Evolutionary conservation across 2,888 invertebrate genomes (phyloP).

Genomic region (Caenorhabditis sp.): DNA sequence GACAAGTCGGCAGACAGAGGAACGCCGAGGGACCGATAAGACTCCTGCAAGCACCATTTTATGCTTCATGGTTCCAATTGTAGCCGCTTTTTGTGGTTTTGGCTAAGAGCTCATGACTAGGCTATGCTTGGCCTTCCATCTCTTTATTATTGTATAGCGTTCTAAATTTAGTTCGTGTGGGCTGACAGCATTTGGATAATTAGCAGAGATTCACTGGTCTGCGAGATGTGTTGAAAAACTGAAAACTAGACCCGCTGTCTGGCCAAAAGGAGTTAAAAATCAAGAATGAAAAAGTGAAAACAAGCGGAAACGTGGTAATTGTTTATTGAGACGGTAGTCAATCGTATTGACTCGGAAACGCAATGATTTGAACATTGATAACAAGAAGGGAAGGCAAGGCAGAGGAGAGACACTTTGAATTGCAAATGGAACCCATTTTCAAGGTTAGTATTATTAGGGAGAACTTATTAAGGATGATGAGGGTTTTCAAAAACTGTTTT

Average conservation of each 20-base stretch:
- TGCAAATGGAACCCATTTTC: constrained; percentile 52
- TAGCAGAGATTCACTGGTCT: constrained; percentile 16
- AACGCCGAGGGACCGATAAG: constrained; percentile 5
- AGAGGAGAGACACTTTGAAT: constrained; percentile 28
- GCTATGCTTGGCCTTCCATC: background rate
- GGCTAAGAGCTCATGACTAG: background rate
- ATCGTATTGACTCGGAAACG: constrained; percentile 42
- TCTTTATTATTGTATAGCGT: background rate
- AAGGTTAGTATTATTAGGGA: constrained; percentile 58
- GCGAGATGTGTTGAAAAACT: too few species aligned
- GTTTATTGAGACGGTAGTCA: constrained; percentile 46
- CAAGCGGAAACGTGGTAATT: constrained; percentile 1
- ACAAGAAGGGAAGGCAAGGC: constrained; percentile 9
- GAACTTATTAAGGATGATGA: constrained; percentile 15
- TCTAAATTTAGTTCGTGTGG: background rate
- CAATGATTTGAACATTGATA: constrained; percentile 30
- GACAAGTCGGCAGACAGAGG: background rate
- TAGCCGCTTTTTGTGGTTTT: too few species aligned
- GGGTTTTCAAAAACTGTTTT: background rate
- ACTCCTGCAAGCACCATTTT: background rate
- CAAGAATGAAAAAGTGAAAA: constrained; percentile 5
- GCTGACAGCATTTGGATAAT: too few species aligned
- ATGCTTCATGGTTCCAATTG: too few species aligned
- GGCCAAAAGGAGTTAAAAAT: too few species aligned
- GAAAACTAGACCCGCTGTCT: constrained; percentile 11